phyloP scores from a whole-genome alignment of 2,113 vertebrate species.

The Machaerirhynchus nigripectus region DNA sequence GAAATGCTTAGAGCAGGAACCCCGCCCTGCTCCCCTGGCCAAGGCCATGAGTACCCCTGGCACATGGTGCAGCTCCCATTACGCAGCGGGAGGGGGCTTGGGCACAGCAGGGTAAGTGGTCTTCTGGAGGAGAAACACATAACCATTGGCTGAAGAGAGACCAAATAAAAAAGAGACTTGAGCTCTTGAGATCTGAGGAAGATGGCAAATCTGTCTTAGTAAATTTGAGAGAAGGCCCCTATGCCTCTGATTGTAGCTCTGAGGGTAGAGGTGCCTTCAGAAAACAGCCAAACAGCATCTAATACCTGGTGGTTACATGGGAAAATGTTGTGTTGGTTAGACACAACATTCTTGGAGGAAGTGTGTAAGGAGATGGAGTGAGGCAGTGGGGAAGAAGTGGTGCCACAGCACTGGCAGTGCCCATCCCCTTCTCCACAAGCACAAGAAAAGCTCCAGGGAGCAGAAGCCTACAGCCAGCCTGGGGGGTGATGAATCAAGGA shows the following conservation, averaged over 20 bases:
- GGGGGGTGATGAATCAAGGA: background rate
- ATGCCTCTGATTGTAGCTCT: background rate
- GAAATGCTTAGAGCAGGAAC: background rate
- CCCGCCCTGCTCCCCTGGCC: background rate
- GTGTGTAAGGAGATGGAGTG: rapidly evolving
- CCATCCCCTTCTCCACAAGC: rapidly evolving
- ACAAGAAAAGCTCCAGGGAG: background rate
- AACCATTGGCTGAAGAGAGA: background rate
- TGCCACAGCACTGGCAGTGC: too few species aligned
- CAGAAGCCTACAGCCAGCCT: background rate
- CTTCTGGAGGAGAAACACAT: background rate
- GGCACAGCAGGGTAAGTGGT: background rate
- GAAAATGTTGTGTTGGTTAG: background rate
- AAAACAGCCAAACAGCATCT: background rate
- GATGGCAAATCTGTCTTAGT: too few species aligned
- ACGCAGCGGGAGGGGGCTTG: background rate
- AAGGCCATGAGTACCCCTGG: background rate
- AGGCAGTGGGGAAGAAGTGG: background rate
- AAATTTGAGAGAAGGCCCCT: background rate
- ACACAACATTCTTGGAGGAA: background rate
- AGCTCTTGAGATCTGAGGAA: background rate
- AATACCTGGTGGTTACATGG: rapidly evolving
- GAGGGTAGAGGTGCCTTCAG: background rate
- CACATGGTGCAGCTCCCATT: background rate
- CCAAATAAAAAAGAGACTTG: rapidly evolving